Base-by-base conservation (phyloP, 2,113 vertebrate genomes). In the Sminthopsis crassicaudata region DNA sequence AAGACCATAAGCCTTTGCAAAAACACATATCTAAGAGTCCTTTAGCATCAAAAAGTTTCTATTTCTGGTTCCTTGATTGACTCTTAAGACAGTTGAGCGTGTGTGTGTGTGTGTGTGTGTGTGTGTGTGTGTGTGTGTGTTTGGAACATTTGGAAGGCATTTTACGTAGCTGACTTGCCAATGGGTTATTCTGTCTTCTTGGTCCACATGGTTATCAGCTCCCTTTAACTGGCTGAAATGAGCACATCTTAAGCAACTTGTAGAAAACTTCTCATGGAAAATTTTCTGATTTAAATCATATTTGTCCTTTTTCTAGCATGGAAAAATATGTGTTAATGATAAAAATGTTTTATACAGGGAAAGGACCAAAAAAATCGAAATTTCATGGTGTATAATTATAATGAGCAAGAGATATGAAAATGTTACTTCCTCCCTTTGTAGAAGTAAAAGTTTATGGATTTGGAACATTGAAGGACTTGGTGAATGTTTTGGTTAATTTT, bases 91-190 rank as follows among this genome's bases (percentile, higher is more conserved):
- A 93, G 97, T 97, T 60, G 57, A 3, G 27, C 14, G 27, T 30
- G 9, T 60, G 57, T 30, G 27, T 60, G 57, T 30, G 27, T 60
- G 57, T 30, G 27, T 60, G 55, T 11, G 26, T 67, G 27, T 14
- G 57, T 60, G 57, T 14, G 10, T 60, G 27, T 36, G 27, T 36
- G 27, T 36, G 27, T 60, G 26, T 60, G 1, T 53, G 97, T 95
- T 98, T 96, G 92, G 97, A 92, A 91, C 94, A 96, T 95, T 90
- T 94, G 93, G 94, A 95, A 97, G 95, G 54, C 96, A 98, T 98
- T 98, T 98, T 97, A 98, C 98, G 98, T 98, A 97, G 95, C 24
- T 98, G 96, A 95, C 94, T 97, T 98, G 98, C 96, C 97, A 97
- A 98, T 98, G 95, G 96, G 93, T 96, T 98, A 94, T 98, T 98